Evolutionary conservation across 2,797 vertebrate species (phyloP), one percentile per base, ranked within the genome.

Genomic region (Oryzias sinensis): DNA sequence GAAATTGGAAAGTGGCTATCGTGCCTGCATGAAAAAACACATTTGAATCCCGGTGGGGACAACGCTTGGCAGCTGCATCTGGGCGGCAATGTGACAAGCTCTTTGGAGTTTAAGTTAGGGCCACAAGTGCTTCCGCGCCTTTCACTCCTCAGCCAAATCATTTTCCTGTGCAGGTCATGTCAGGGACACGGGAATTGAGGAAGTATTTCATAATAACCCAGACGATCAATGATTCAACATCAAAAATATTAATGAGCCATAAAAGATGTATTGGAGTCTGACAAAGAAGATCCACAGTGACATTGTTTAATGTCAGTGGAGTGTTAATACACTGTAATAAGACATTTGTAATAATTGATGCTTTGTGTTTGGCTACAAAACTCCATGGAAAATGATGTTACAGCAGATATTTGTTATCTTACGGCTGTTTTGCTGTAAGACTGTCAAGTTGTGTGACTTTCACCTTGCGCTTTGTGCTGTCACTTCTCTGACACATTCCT

Each of bases 1-100:
- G 87, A 90, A 93, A 93, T 92, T 91, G 91, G 88, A 93, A 92
- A 92, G 88, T 90, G 91, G 88, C 90, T 91, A 89, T 91, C 88
- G 77, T 90, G 87, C 88, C 85, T 88, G 90, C 90, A 84, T 89
- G 90, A 90, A 81, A 85, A 88, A 90, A 86, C 88, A 86, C 88
- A 89, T 92, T 91, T 90, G 80, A 87, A 90, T 91, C 85, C 82
- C 72, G 16, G 64, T 49, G 68, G 82, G 80, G 79, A 82, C 79
- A 79, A 80, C 76, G 69, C 74, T 75, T 63, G 72, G 74, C 72
- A 52, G 75, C 68, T 43, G 68, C 73, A 72, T 74, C 69, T 71
- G 78, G 63, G 75, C 48, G 65, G 50, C 43, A 56, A 73, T 56
- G 61, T 49, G 76, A 72, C 82, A 47, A 71, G 70, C 85, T 82